These are phyloP conservation scores for Theonella swinhoei DNA, from an alignment of 37 sponge, comb jelly and placozoan species.

Conservation along the genomic window DNA sequence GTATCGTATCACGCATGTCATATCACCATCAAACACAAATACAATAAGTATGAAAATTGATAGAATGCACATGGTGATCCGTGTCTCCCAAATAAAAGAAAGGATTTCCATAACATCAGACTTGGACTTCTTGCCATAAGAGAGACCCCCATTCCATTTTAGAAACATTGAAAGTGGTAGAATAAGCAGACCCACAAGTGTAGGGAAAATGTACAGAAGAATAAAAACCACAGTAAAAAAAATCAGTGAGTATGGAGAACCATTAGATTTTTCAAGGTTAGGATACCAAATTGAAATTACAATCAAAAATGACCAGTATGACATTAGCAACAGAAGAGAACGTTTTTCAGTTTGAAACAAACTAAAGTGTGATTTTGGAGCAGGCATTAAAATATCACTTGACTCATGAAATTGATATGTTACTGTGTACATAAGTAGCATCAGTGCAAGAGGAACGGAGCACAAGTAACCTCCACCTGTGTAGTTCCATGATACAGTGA, in stretches of 20 bases:
- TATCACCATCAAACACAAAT: constrained; percentile 40
- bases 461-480: constrained; percentile 36
- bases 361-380: background rate
- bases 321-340: background rate
- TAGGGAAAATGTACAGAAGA: constrained; percentile 12
- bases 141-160: background rate
- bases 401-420: background rate
- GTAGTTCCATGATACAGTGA: constrained; percentile 20
- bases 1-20: constrained; percentile 29
- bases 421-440: background rate
- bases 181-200: background rate
- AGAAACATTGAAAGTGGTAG: background rate
- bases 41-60: background rate
- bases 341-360: constrained; percentile 17
- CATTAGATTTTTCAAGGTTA: constrained; percentile 33
- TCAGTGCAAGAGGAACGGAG: constrained; percentile 7
- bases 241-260: constrained; percentile 44
- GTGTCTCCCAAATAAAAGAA: background rate
- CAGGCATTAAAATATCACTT: background rate
- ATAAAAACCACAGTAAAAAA: constrained; percentile 28
- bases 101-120: background rate
- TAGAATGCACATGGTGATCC: constrained; percentile 1
- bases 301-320: constrained; percentile 1
- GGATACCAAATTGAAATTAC: background rate
- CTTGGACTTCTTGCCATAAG: background rate